Evolutionary conservation across 2,797 vertebrate genomes (phyloP).

Genomic region (Sparus aurata): DNA sequence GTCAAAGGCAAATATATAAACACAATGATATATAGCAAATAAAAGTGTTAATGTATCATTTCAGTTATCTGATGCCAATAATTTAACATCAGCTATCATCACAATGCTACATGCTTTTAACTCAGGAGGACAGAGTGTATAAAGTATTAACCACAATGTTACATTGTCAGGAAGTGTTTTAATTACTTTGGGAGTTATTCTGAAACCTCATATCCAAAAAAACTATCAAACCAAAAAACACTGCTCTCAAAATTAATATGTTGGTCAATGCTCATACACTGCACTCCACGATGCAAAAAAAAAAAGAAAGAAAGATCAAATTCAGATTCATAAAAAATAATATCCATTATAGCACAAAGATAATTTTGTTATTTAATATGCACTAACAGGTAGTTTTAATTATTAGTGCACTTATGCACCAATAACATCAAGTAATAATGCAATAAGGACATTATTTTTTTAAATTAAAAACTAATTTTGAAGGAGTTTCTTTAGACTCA

Average conservation of each 20-base stretch:
- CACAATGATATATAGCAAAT: constrained; percentile 1
- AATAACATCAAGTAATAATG: constrained; percentile 21
- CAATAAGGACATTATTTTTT: background rate
- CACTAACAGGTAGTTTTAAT: constrained; percentile 16
- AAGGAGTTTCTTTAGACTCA: constrained; percentile 17
- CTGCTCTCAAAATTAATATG: constrained; percentile 56
- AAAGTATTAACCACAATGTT: background rate
- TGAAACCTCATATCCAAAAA: constrained; percentile 16
- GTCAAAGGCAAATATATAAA: background rate
- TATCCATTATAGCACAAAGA: background rate
- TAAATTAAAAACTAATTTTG: constrained; percentile 1
- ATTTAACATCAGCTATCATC: background rate
- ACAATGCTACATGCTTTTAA: background rate
- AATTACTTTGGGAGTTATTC: constrained; percentile 26
- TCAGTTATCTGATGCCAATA: constrained; percentile 16
- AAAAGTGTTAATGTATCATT: constrained; percentile 19
- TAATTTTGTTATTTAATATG: constrained; percentile 23
- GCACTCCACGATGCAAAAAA: constrained; percentile 15
- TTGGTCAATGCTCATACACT: constrained; percentile 27
- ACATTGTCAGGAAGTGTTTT: background rate
- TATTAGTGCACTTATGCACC: constrained; percentile 7
- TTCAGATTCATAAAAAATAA: constrained; percentile 18
- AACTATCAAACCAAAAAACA: constrained; percentile 43
- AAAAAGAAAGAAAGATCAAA: constrained; percentile 3
- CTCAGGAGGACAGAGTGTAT: background rate